Base-by-base conservation (phyloP, 1,140 invertebrate species). In the Tenebrio molitor region DNA sequence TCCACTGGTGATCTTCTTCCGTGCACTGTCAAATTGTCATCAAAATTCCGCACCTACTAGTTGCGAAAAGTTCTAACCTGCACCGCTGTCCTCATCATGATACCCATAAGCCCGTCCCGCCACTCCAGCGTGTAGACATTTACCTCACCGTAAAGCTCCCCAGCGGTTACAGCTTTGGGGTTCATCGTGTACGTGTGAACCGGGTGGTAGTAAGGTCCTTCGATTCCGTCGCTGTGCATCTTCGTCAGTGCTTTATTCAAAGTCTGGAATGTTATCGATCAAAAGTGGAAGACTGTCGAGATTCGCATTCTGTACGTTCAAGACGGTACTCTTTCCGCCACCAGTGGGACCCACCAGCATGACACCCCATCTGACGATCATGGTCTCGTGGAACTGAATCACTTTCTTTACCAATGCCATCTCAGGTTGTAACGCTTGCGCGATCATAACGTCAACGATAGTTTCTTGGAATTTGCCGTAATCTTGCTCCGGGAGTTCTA, bases 311-410 rank as follows among this genome's bases (percentile, higher is more conserved):
- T 81, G 84, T 78, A 91, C 90, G 69, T 88, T 85, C 14, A 92
- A 83, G 4, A 93, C 89, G 5, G 90, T 88, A 0, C 91, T 91
- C 83, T 95, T 95, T 2, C 93, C 93, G 0, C 93, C 90, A 39
- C 93, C 93, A 0, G 95, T 95, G 1, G 93, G 92, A 3, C 96
- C 96, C 6, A 97, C 95, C 19, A 97, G 86, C 94, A 97, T 97
- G 14, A 97, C 95, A 15, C 95, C 95, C 87, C 96, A 95, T 25
- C 95, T 87, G 0, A 97, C 95, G 77, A 92, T 90, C 92, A 97
- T 94, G 41, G 95, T 97, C 83, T 97, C 95, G 79, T 96, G 93
- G 6, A 97, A 84, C 82, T 95, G 93, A 39, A 94, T 91, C 17
- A 91, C 90, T 87, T 97, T 97, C 21, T 87, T 84, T 15, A 95